Base-by-base conservation (phyloP, 2,888 invertebrate species). In the Eilema caniola region DNA sequence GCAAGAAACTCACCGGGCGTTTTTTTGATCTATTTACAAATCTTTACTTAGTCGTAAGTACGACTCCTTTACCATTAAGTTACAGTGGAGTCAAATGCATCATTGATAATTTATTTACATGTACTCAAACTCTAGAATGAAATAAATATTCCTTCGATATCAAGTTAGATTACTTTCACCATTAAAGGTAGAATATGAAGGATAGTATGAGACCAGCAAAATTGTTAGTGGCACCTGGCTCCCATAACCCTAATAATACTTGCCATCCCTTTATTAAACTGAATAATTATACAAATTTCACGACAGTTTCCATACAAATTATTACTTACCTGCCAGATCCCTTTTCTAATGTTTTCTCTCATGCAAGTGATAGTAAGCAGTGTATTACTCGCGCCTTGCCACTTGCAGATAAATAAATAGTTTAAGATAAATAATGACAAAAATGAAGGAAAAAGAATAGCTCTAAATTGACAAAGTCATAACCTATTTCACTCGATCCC, bases 221-320 rank as follows among this genome's bases (percentile, higher is more conserved):
- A 24, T 62, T 64, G 59, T 71, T 71, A 63, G 60, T 67, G 16
- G 11, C 70, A 70, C 62, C 57, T 70, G 68, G 62, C 47, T 70
- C 67, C n/a, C 25, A n/a, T 28, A n/a, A 67, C 59, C 60, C 14
- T 53, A 53, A 53, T 53, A n/a, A 53, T 53, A 53, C 53, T n/a
- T n/a, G 53, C n/a, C n/a, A 53, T n/a, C 53, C 53, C 53, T n/a
- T 53, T 53, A 53, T 53, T 53, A 70, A 66, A 66, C 37, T 63
- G 23, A 63, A 68, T 56, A 33, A 57, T 62, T 33, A 20, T 53
- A 53, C 20, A 53, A 37, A 57, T 57, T 68, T 47, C 11, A 23
- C 10, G 33, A 59, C 33, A 23, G 25, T 4, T 28, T 28, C 25
- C 57, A 57, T 66, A 47, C 41, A 41, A 66, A 66, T 70, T 37